A percentile compares a stretch with the other conserved stretches of the same genome.
Evolutionary conservation across 2,113 vertebrate genomes (phyloP).

Genomic region (Spea multiplicata): DNA sequence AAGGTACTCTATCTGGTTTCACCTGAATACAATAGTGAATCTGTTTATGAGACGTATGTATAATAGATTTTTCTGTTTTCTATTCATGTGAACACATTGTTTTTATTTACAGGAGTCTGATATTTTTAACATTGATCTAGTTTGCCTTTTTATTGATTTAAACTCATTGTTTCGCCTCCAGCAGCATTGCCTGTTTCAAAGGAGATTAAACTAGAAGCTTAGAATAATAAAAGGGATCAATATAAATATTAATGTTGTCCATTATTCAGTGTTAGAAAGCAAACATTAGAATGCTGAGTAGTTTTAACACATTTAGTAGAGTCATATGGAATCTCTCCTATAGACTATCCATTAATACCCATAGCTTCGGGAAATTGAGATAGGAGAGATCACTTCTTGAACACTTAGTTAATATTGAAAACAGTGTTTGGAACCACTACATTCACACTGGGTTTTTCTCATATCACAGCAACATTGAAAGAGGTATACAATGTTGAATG

Average conservation of each 20-base stretch:
- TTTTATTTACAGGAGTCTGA: neutral
- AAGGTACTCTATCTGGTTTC: too few relatives aligned
- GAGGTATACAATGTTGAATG: too few relatives aligned
- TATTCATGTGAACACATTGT: neutral
- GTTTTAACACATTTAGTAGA: neutral
- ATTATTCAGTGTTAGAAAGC: slow-evolving; percentile 20
- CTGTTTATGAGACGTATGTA: too few relatives aligned
- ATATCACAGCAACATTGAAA: too few relatives aligned
- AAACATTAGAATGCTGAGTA: neutral
- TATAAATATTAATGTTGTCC: slow-evolving; percentile 24
- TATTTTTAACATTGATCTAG: slow-evolving; percentile 25
- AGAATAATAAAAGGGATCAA: slow-evolving; percentile 25
- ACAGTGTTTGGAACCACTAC: too few relatives aligned
- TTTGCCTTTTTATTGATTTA: slow-evolving; percentile 34
- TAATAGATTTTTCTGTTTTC: neutral
- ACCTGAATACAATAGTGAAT: too few relatives aligned
- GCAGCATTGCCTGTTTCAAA: slow-evolving; percentile 22
- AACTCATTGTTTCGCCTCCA: slow-evolving; percentile 26
- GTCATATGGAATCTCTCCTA: neutral
- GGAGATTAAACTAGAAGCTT: slow-evolving; percentile 19
- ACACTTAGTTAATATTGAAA: neutral
- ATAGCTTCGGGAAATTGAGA: neutral
- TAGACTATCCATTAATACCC: neutral
- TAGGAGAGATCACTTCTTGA: neutral
- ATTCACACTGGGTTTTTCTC: too few relatives aligned